These are phyloP conservation scores for Heterotilapia buettikoferi DNA, from an alignment of 2,113 vertebrate species.

Conservation along the genomic window DNA sequence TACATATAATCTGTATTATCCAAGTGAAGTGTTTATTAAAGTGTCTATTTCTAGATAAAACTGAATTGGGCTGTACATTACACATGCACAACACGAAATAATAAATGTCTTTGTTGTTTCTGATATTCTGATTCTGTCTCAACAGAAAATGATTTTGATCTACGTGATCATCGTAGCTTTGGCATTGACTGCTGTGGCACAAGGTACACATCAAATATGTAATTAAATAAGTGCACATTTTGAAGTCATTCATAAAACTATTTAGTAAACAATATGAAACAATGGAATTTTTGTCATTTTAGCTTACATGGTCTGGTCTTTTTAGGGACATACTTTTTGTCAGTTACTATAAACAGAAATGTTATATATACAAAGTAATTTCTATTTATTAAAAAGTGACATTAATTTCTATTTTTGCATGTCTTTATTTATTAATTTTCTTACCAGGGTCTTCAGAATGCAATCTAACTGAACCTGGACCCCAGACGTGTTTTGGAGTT, in stretches of 20 bases:
- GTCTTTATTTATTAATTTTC: background rate
- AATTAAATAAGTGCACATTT: accelerated
- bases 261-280: background rate
- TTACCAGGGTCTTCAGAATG: background rate
- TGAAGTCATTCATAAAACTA: background rate
- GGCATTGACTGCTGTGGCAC: background rate
- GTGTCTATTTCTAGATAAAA: background rate
- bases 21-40: background rate
- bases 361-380: accelerated
- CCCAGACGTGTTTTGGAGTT: background rate
- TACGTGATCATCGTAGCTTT: background rate
- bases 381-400: background rate
- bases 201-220: background rate
- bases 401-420: accelerated
- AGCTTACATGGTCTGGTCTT: accelerated
- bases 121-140: background rate
- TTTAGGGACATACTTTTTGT: accelerated
- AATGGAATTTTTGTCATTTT: accelerated
- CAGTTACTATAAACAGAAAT: background rate
- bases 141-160: background rate
- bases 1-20: background rate
- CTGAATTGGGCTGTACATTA: background rate
- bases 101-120: background rate
- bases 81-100: accelerated
- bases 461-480: accelerated